Base-by-base conservation (phyloP, 2,888 invertebrate genomes). In the Sesamia inferens region DNA sequence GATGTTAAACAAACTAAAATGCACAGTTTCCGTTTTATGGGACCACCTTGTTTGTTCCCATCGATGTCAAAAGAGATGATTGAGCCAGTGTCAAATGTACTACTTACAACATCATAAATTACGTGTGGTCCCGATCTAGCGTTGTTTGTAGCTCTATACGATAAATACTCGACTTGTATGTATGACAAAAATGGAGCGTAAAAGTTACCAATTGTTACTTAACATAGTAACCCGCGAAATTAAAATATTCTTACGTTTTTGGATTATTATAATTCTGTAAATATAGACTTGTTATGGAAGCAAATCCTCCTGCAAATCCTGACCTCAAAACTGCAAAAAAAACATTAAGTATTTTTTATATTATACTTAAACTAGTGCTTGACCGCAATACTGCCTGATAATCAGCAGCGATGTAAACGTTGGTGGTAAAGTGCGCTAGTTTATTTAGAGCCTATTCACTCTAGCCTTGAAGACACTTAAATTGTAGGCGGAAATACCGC, bases 41-140 rank as follows among this genome's bases (percentile, higher is more conserved):
- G 80, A 73, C 80, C 80, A 70, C 80, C 80, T 5, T 68, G 82
- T 16, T 2, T 3, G 58, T 78, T 82, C 80, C 82, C 73, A 82
- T 78, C 69, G 44, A 39, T 72, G 68, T 78, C 82, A 76, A 11
- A 55, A 42, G 42, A 65, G 13, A 70, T 80, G 78, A 82, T 78
- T 82, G 80, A 80, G 58, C 61, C 51, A 57, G 22, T 47, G 19
- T 81, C 14, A 68, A 68, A 55, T 55, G 22, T 16, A 44, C n/a
- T n/a, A n/a, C n/a, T n/a, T n/a, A n/a, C 8, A 54, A 55, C n/a
- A 48, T 14, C 2, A 13, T 48, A 19, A 11, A 58, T 62, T 68
- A 31, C 16, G 78, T 82, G 78, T 68, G 71, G 78, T 77, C 79
- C 47, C 13, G 16, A 44, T 59, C 13, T 72, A 44, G 47, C 22